A percentile compares a stretch with the other conserved stretches of the same genome.
These are phyloP conservation scores for Scomber japonicus DNA, from an alignment of 2,113 vertebrate genomes.

Conservation along the genomic window DNA sequence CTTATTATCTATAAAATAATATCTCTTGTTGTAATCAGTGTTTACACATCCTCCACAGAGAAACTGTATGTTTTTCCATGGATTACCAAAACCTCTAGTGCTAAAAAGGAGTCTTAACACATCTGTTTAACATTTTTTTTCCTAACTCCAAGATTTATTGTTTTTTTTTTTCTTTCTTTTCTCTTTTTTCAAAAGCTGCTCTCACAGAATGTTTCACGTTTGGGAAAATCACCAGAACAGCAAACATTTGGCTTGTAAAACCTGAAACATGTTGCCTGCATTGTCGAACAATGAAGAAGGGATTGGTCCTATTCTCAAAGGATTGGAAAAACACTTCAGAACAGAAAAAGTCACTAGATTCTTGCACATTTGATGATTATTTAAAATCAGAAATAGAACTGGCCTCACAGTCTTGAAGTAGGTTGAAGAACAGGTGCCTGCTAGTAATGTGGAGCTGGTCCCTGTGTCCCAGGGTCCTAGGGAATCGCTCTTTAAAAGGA, in stretches of 20 bases:
- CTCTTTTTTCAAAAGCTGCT: background rate
- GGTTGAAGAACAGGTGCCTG: conserved; percentile 81
- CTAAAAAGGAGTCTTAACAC: conserved; percentile 60
- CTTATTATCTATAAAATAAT: conserved; percentile 34
- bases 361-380: conserved; percentile 43
- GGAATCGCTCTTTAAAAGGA: conserved; percentile 83
- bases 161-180: conserved; percentile 17
- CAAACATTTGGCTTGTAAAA: conserved; percentile 67
- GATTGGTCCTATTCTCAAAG: conserved; percentile 15
- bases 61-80: conserved; percentile 28
- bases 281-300: conserved; percentile 36
- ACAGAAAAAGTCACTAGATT: conserved; percentile 20
- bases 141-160: conserved; percentile 59
- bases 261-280: conserved; percentile 23
- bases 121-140: conserved; percentile 71
- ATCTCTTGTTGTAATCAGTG: conserved; percentile 26
- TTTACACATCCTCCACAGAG: conserved; percentile 36
- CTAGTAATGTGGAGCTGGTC: conserved; percentile 81
- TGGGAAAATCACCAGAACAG: conserved; percentile 57
- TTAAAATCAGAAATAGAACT: conserved; percentile 44
- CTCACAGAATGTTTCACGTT: conserved; percentile 54
- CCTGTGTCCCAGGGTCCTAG: conserved; percentile 78
- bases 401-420: conserved; percentile 72
- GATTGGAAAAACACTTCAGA: background rate
- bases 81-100: conserved; percentile 62